A percentile compares a stretch with the other conserved stretches of the same genome.
Conservation (phyloP, 2,113 vertebrate genomes). For the Gambusia affinis region DNA sequence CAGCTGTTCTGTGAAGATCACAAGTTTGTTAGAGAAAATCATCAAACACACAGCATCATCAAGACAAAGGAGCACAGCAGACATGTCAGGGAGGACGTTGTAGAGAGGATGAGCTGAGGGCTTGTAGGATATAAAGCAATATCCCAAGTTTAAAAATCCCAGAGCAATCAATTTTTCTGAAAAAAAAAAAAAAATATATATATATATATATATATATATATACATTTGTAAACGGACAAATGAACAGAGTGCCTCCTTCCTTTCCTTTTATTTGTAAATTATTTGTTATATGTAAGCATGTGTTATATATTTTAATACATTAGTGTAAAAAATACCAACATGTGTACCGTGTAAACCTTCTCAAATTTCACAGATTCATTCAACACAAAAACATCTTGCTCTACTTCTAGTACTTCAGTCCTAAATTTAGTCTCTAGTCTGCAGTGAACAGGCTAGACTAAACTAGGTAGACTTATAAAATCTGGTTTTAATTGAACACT, state of each 20-base stretch:
- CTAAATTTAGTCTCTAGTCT: too few species aligned
- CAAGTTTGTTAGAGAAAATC: neutral
- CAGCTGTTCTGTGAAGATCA: too few species aligned
- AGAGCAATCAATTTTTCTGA: neutral
- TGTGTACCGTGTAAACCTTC: too few species aligned
- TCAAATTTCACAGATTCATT: neutral
- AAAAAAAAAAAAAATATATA: too few species aligned
- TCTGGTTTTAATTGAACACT: constrained; percentile 12
- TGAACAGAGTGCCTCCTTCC: too few species aligned
- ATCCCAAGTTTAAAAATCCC: too few species aligned
- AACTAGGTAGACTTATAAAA: constrained; percentile 38
- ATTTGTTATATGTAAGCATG: too few species aligned
- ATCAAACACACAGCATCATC: neutral
- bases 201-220: too few species aligned
- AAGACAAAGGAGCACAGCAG: neutral
- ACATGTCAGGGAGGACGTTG: too few species aligned
- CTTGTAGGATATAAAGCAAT: neutral
- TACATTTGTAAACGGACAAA: too few species aligned
- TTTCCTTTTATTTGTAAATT: too few species aligned
- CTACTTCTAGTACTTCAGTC: neutral
- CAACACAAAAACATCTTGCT: neutral
- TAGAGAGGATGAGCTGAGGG: neutral
- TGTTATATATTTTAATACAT: neutral
- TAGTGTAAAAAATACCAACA: neutral
- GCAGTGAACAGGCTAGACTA: neutral